phyloP scores from a whole-genome alignment of 2,113 vertebrate species.

The Poicephalus meyeri region DNA sequence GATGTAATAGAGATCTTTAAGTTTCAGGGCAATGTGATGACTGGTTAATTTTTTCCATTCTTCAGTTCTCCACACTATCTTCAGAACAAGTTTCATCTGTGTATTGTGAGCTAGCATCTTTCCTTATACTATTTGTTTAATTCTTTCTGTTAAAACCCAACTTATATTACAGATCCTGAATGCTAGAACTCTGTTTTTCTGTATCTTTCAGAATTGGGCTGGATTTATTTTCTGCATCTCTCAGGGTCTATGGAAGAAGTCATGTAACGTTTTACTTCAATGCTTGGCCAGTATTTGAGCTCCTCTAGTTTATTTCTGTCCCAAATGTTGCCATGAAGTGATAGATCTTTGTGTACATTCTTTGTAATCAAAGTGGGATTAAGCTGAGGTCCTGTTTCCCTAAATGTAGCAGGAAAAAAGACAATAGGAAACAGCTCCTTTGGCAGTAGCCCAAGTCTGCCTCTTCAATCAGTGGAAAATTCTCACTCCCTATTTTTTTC shows the following conservation, averaged over 20 bases:
- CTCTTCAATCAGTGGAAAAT: background rate
- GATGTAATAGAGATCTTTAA: background rate
- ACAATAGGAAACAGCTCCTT: conserved; percentile 39
- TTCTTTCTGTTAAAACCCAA: background rate
- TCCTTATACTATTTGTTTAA: background rate
- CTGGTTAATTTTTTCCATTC: background rate
- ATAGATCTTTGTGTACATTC: conserved; percentile 32
- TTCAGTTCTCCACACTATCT: background rate
- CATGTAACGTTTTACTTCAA: background rate
- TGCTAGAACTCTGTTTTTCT: background rate
- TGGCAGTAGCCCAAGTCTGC: background rate
- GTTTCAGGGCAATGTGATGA: background rate
- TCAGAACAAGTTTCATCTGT: background rate
- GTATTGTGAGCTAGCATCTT: background rate
- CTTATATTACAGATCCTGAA: background rate
- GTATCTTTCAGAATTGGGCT: background rate
- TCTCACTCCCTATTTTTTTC: background rate
- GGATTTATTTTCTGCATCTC: background rate
- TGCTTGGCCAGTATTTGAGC: background rate
- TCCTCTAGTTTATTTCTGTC: conserved; percentile 35
- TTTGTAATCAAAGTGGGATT: conserved; percentile 41
- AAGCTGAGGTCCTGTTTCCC: conserved; percentile 15
- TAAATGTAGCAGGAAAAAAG: background rate
- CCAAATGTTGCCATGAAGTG: conserved; percentile 11
- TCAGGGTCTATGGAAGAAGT: background rate